phyloP scores from a whole-genome alignment of 1,140 invertebrate genomes.

The Battus philenor region DNA sequence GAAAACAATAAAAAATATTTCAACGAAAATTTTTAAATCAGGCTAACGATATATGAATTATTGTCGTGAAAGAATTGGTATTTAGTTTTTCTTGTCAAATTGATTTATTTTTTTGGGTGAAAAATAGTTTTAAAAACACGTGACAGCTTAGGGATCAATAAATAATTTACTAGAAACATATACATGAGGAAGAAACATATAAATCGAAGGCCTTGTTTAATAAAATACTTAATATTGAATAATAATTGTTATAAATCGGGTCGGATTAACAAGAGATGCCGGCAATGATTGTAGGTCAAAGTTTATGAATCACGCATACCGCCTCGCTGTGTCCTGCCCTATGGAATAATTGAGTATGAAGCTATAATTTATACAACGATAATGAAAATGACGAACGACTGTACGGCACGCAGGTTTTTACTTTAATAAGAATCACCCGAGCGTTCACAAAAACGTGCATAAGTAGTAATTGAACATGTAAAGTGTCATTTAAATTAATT shows the following conservation, averaged over 20 bases:
- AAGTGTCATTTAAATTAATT: conserved; percentile 10
- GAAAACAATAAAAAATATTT: no score
- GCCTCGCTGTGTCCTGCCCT: conserved; percentile 31
- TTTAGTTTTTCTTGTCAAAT: no score
- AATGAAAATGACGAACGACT: conserved; percentile 61
- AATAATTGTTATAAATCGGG: conserved; percentile 19
- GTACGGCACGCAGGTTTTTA: conserved; percentile 54
- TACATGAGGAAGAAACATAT: no score
- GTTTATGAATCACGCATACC: conserved; percentile 48
- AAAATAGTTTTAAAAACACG: no score
- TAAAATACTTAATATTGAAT: conserved; percentile 2
- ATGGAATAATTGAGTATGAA: conserved; percentile 56
- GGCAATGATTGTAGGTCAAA: conserved; percentile 33
- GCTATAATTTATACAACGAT: conserved; percentile 62
- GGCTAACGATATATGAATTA: no score
- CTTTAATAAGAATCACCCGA: conserved; percentile 43
- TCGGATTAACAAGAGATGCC: conserved; percentile 32
- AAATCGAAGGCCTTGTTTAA: no score
- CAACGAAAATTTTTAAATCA: no score
- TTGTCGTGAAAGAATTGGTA: no score
- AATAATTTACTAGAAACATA: no score
- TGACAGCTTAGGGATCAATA: no score
- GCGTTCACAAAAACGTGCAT: conserved; percentile 35
- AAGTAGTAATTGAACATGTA: conserved; percentile 42
- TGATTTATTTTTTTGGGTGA: no score